A percentile compares a stretch with the other conserved stretches of the same genome.
Evolutionary conservation across 2,113 vertebrate genomes (phyloP).

Genomic region (Diadophis punctatus): DNA sequence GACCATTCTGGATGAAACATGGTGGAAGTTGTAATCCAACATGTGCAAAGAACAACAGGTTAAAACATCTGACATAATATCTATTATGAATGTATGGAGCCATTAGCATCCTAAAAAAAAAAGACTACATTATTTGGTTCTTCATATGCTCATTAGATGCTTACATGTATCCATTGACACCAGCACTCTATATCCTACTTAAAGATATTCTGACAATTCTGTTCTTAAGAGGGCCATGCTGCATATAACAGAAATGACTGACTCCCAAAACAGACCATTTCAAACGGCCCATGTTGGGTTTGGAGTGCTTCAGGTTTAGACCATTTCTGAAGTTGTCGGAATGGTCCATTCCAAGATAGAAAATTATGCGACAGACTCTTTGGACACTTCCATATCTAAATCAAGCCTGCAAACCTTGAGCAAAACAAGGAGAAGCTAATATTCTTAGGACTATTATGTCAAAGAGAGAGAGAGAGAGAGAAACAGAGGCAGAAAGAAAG

Average conservation of each 20-base stretch:
- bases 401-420: background rate
- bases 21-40: background rate
- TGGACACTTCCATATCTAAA: background rate
- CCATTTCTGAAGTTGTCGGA: background rate
- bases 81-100: background rate
- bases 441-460: slow-evolving; percentile 28
- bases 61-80: background rate
- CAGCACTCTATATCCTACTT: background rate
- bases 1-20: background rate
- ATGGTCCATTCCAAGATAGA: background rate
- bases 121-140: background rate
- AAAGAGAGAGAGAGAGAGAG: slow-evolving; percentile 60
- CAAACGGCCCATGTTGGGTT: background rate
- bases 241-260: background rate
- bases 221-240: background rate
- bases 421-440: background rate
- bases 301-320: background rate
- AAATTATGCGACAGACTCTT: background rate
- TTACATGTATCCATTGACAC: too few species aligned
- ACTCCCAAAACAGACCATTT: background rate
- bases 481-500: slow-evolving; percentile 53
- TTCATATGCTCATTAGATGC: background rate
- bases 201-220: background rate
- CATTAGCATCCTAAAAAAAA: background rate
- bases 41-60: background rate